Base-by-base conservation (phyloP, 64 coral and sea anemone species). In the Cladopsammia gracilis region DNA sequence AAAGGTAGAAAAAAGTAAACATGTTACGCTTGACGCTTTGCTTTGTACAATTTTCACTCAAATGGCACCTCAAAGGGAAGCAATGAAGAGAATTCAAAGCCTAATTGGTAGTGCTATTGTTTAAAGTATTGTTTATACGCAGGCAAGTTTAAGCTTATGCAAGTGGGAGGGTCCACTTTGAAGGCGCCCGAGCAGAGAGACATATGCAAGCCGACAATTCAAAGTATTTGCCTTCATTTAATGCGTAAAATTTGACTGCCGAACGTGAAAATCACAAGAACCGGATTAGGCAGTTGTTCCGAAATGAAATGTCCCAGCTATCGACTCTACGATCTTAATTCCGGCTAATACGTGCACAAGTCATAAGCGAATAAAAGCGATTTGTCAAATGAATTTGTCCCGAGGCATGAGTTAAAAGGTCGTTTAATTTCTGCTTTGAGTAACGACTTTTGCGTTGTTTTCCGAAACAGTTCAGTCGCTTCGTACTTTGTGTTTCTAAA, bases 71-170 rank as follows among this genome's bases (percentile, higher is more conserved):
- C 20, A 51, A 67, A 51, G 34, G 10, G 62, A 47, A 68, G 80
- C 44, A 84, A 84, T 84, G 80, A 84, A 84, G 64, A 49, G 80
- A 84, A 84, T 84, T 50, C 45, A 22, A 67, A 67, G 43, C 13
- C 9, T 84, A 84, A 84, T 84, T 84, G 62, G 12, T 14, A 47
- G 19, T 20, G 44, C 80, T 50, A 84, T 84, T 84, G 22, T 67
- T 34, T 84, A 67, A 64, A 8, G 42, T 44, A 84, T 84, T 84
- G 80, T 84, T 50, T 12, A 47, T 68, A n/a, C 19, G 34, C 42
- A 25, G 45, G 62, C 80, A 84, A 84, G 80, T 84, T 84, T 67
- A 48, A 84, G 51, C 80, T 67, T 46, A 84, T 84, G 34, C 80
- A 34, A 24, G 62, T 65, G 20, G 61, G 16, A 77, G 80, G 60